A percentile compares a stretch with the other conserved stretches of the same genome.
Conservation (phyloP, 2,888 invertebrate genomes). For the Gibbula magus region DNA sequence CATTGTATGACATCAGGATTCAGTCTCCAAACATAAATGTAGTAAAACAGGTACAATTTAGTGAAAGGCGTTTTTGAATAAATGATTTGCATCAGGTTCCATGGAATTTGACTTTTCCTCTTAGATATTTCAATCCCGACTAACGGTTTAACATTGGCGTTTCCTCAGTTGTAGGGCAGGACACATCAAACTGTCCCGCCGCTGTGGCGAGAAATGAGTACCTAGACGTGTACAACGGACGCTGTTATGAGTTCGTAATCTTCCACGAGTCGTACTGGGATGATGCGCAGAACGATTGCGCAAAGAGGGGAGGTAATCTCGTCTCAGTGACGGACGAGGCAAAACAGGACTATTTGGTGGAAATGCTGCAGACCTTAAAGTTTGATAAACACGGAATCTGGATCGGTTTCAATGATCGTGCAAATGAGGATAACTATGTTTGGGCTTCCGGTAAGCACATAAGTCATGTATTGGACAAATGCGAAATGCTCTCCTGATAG, state of each 20-base stretch:
- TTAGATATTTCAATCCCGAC: too few relatives aligned
- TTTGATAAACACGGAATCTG: not conserved
- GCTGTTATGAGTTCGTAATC: not conserved
- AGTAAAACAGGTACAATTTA: too few relatives aligned
- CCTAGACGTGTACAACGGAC: constrained; percentile 6
- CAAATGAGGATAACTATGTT: not conserved
- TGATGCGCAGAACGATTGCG: not conserved
- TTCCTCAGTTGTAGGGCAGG: not conserved
- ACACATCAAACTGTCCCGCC: not conserved
- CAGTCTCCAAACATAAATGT: too few relatives aligned
- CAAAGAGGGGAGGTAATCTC: not conserved
- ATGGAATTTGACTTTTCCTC: too few relatives aligned
- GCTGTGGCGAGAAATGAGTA: not conserved
- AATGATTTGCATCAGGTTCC: too few relatives aligned
- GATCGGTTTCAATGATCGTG: not conserved
- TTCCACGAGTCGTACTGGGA: not conserved
- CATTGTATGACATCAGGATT: too few relatives aligned
- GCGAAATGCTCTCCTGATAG: too few relatives aligned
- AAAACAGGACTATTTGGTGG: not conserved
- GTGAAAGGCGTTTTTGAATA: too few relatives aligned
- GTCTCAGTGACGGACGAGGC: not conserved
- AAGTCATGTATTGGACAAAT: too few relatives aligned
- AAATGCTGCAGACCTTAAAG: not conserved
- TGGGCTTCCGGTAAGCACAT: not conserved
- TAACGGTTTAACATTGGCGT: too few relatives aligned